Evolutionary conservation across 2,888 invertebrate species (phyloP).

Genomic region (Scaeva pyrastri): DNA sequence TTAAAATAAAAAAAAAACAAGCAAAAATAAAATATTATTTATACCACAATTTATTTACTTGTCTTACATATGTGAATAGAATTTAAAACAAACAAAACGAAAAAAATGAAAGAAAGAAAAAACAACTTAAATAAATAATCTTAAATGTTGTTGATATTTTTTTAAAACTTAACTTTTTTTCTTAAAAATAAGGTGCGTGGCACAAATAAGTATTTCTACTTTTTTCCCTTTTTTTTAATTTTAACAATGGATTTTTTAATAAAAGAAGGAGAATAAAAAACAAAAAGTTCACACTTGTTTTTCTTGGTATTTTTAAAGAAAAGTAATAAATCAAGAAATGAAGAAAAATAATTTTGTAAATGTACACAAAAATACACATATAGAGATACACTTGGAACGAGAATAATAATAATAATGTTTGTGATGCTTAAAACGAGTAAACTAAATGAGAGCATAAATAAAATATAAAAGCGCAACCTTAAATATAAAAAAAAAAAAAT

Average conservation of each 20-base stretch:
- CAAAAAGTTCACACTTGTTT: constrained; percentile 11
- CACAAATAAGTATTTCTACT: constrained; percentile 52
- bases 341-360: constrained; percentile 39
- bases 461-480: neutral
- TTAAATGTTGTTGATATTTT: constrained; percentile 27
- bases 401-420: constrained; percentile 31
- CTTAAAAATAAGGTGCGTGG: constrained; percentile 64
- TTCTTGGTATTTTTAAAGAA: neutral
- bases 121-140: constrained; percentile 22
- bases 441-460: constrained; percentile 43
- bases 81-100: neutral
- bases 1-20: constrained; percentile 49
- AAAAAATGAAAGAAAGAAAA: neutral
- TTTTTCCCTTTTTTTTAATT: constrained; percentile 24
- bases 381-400: constrained; percentile 11
- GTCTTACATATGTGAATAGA: constrained; percentile 10
- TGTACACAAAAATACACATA: constrained; percentile 24
- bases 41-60: constrained; percentile 15
- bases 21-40: constrained; percentile 33
- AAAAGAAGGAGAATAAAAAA: constrained; percentile 1
- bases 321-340: constrained; percentile 6
- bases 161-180: neutral
- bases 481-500: constrained; percentile 32
- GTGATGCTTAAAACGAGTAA: constrained; percentile 35
- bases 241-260: constrained; percentile 14